Percentiles rank a stretch among this genome's conserved stretches.
phyloP scores from a whole-genome alignment of 1,140 invertebrate species.

The Scaptomyza pallida region DNA sequence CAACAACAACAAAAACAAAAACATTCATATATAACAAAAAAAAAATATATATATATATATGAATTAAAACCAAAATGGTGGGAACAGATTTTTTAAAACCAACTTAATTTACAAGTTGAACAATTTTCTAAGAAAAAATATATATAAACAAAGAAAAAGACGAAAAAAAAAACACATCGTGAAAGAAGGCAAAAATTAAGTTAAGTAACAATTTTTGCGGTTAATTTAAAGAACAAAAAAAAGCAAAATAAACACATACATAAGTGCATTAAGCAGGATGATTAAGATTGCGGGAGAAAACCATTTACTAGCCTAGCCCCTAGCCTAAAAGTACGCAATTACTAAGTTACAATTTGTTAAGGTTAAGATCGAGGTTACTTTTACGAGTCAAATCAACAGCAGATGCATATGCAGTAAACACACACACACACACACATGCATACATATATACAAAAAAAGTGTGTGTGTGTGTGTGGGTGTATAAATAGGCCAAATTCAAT shows the following conservation, averaged over 20 bases:
- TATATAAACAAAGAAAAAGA: slow-evolving; percentile 43
- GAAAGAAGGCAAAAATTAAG: slow-evolving; percentile 33
- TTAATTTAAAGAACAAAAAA: slow-evolving; percentile 30
- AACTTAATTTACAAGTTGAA: slow-evolving; percentile 76
- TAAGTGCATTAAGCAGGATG: slow-evolving; percentile 76
- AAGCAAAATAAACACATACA: slow-evolving; percentile 61
- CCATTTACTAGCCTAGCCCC: slow-evolving; percentile 77
- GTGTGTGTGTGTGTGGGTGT: slow-evolving; percentile 3
- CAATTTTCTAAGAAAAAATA: slow-evolving; percentile 71
- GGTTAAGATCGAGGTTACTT: slow-evolving; percentile 37
- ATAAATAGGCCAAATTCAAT: slow-evolving; percentile 52
- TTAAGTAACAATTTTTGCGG: slow-evolving; percentile 32
- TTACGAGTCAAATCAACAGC: slow-evolving; percentile 22
- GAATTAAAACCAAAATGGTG: slow-evolving; percentile 78
- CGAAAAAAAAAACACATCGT: slow-evolving; percentile 24
- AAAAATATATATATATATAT: too few relatives aligned
- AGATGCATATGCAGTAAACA: too few relatives aligned
- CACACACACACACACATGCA: slow-evolving; percentile 18
- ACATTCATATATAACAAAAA: slow-evolving; percentile 59
- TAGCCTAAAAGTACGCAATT: slow-evolving; percentile 72
- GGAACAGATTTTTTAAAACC: slow-evolving; percentile 76
- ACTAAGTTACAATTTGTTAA: slow-evolving; percentile 75
- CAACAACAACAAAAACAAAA: too few relatives aligned
- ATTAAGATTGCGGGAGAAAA: slow-evolving; percentile 39
- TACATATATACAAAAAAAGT: slow-evolving; percentile 14